Base-by-base conservation (phyloP, 2,888 invertebrate genomes). In the Ectemnius continuus region DNA sequence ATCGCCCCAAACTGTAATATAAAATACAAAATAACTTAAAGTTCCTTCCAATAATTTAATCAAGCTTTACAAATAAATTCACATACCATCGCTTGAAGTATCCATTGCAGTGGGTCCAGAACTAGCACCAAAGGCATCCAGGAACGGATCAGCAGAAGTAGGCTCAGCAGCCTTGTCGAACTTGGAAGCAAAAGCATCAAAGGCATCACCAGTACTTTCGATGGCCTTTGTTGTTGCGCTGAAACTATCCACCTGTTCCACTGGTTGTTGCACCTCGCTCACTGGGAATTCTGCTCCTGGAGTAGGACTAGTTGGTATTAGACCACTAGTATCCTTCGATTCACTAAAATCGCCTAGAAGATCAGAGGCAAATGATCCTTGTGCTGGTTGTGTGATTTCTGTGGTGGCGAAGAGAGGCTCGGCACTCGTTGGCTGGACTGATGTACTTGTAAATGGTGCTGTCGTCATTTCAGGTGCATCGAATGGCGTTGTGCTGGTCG, bases 121-220 rank as follows among this genome's bases (percentile, higher is more conserved):
- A 1, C 91, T 91, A 80, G 90, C 91, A 1, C 91, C 91, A 80
- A 94, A 94, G 0, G 93, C 92, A 85, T 93, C 93, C 82, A 92
- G 80, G 66, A 89, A 93, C 52, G 92, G 92, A 67, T 92, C 93
- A 26, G 89, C 90, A 48, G 87, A 89, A 52, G 88, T 85, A 59
- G 92, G 91, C 83, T 92, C 92, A 0, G 92, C 91, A 4, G 94
- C 94, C 48, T 94, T 95, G 82, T 97, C 97, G 86, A 98, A 98
- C 89, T 97, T 97, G 1, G 96, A 96, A 2, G 97, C 94, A 85
- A 98, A 98, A 0, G 96, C 97, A 89, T 97, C 97, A 83, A 97
- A 97, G 28, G 94, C 94, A 81, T 95, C 95, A 0, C 92, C 93
- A 6, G 85, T 85, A 20, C 78, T 82, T 69, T 87, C 87, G 62